A percentile compares a stretch with the other conserved stretches of the same genome.
Conservation (phyloP, 2,888 invertebrate species). For the Pharmacophagus antenor region DNA sequence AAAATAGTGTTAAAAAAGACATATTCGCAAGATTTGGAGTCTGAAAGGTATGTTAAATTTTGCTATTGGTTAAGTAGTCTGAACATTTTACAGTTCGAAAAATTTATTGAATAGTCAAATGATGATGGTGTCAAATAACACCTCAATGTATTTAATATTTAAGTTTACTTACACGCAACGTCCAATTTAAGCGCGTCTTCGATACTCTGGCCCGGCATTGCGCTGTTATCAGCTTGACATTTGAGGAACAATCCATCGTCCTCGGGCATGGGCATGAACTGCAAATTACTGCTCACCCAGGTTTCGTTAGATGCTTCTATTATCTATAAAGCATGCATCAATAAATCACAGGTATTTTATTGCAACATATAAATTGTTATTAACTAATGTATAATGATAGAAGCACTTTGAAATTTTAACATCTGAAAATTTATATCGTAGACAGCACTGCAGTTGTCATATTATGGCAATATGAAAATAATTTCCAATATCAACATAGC, state of each 20-base stretch:
- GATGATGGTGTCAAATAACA: too few relatives aligned
- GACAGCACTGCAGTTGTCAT: too few relatives aligned
- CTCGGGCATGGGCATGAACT: conserved; percentile 90
- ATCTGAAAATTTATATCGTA: not conserved
- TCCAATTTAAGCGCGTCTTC: conserved; percentile 92
- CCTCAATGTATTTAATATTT: not conserved
- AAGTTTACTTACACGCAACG: conserved; percentile 90
- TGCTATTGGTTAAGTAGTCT: too few relatives aligned
- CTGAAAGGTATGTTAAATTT: not conserved
- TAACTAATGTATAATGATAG: not conserved
- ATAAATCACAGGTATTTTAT: not conserved
- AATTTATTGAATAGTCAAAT: too few relatives aligned
- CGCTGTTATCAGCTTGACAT: conserved; percentile 92
- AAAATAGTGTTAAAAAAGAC: too few relatives aligned
- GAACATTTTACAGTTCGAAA: too few relatives aligned
- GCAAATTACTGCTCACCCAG: conserved; percentile 87
- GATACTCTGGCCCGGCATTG: conserved; percentile 86
- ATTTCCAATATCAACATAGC: too few relatives aligned
- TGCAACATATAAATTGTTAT: not conserved
- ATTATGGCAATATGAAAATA: not conserved
- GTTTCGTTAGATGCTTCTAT: conserved; percentile 85
- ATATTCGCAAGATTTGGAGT: not conserved
- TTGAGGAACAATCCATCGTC: conserved; percentile 91
- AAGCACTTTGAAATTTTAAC: not conserved
- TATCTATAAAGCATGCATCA: conserved; percentile 71